Percentiles rank a stretch among this genome's conserved stretches.
These are phyloP conservation scores for Pelusios castaneus DNA, from an alignment of 2,113 vertebrate species.

Conservation along the genomic window DNA sequence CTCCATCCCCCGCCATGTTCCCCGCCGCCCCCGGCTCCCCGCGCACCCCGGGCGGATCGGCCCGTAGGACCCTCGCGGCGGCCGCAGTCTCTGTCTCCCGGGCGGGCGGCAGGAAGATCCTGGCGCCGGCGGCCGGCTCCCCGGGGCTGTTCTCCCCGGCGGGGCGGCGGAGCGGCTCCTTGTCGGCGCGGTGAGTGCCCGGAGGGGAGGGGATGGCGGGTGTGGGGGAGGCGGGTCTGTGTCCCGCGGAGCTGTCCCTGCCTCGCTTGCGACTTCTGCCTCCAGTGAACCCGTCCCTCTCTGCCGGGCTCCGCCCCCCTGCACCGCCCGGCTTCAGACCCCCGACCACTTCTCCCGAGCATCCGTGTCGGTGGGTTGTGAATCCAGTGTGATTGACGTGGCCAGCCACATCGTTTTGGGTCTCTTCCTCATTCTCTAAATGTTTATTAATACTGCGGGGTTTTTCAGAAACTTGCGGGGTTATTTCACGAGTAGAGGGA, in stretches of 20 bases:
- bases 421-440: neutral
- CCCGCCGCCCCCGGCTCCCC: constrained; percentile 60
- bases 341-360: too few species aligned
- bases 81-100: constrained; percentile 68
- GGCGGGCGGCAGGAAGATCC: constrained; percentile 51
- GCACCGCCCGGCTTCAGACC: neutral
- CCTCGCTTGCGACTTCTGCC: too few species aligned
- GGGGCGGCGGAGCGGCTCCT: constrained; percentile 65
- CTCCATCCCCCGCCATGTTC: constrained; percentile 49
- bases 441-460: too few species aligned
- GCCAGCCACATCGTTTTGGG: neutral
- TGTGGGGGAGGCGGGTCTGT: neutral
- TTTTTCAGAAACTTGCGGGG: too few species aligned
- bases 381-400: neutral
- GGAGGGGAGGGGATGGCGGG: neutral
- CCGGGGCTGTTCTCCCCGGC: constrained; percentile 73
- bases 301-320: neutral
- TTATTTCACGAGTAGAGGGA: too few species aligned
- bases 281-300: neutral
- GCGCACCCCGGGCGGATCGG: constrained; percentile 61
- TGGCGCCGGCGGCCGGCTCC: constrained; percentile 46
- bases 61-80: constrained; percentile 59
- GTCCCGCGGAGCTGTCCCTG: neutral
- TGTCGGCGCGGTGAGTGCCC: constrained; percentile 74
- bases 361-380: neutral